Percentiles rank a stretch among this genome's conserved stretches.
phyloP scores from a whole-genome alignment of 2,113 vertebrate genomes.

The Tachuris rubrigastra region DNA sequence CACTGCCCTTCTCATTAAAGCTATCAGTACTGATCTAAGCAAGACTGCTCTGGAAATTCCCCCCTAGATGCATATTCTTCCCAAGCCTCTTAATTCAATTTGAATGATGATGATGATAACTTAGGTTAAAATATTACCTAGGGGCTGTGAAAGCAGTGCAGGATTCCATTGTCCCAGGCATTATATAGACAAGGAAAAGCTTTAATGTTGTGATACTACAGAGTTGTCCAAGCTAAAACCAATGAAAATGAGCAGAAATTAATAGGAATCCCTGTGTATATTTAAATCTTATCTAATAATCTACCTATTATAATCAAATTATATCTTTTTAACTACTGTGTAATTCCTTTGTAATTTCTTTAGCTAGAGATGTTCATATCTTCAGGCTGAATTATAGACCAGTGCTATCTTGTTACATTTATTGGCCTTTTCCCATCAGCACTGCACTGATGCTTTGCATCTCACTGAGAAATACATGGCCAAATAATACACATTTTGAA shows the following conservation, averaged over 20 bases:
- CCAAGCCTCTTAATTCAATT: slow-evolving; percentile 52
- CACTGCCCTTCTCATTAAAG: slow-evolving; percentile 23
- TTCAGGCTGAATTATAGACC: background rate
- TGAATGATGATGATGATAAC: slow-evolving; percentile 53
- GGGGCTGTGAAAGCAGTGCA: background rate
- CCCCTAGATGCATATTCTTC: slow-evolving; percentile 47
- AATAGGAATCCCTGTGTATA: background rate
- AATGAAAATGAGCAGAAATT: background rate
- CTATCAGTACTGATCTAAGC: slow-evolving; percentile 32
- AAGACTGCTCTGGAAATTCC: background rate
- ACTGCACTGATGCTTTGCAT: background rate
- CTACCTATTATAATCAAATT: background rate
- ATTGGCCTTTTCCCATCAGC: background rate
- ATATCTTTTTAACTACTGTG: background rate
- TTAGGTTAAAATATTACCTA: slow-evolving; percentile 37
- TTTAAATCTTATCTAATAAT: background rate
- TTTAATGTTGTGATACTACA: background rate
- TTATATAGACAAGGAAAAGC: background rate
- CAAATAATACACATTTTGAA: background rate
- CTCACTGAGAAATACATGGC: background rate
- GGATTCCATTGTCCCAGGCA: background rate
- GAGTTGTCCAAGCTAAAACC: background rate
- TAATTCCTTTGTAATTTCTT: background rate
- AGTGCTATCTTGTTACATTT: background rate
- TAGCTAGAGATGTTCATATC: background rate